These are phyloP conservation scores for Lordiphosa stackelbergi DNA, from an alignment of 1,140 invertebrate species.

Conservation along the genomic window DNA sequence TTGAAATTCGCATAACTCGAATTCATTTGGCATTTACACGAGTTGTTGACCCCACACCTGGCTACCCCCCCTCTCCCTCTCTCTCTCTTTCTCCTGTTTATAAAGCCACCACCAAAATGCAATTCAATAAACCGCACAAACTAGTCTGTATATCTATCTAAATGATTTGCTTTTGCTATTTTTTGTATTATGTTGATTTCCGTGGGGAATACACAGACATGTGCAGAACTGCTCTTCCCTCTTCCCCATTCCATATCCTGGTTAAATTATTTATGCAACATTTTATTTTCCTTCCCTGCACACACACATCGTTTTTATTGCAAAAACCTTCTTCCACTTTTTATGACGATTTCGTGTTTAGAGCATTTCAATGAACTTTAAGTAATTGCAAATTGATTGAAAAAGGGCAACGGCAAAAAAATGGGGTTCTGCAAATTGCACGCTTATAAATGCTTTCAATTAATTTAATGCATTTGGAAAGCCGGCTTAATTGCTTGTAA, in stretches of 20 bases:
- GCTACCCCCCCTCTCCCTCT: no score
- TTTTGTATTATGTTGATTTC: conserved; percentile 73
- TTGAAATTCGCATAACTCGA: no score
- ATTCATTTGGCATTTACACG: no score
- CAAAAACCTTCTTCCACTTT: conserved; percentile 44
- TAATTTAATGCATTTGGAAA: conserved; percentile 60
- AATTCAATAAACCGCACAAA: conserved; percentile 5
- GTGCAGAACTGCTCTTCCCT: conserved; percentile 14
- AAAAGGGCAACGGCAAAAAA: conserved; percentile 18
- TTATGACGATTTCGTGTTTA: conserved; percentile 73
- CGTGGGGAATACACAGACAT: conserved; percentile 67
- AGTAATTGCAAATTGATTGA: conserved; percentile 76
- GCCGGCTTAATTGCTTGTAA: conserved; percentile 66
- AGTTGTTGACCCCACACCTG: no score
- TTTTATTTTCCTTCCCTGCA: conserved; percentile 54
- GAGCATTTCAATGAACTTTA: conserved; percentile 57
- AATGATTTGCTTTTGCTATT: conserved; percentile 31
- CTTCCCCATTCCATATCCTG: neutral
- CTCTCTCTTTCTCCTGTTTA: no score
- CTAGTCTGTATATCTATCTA: conserved; percentile 6
- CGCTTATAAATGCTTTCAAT: conserved; percentile 66
- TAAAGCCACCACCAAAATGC: conserved; percentile 13
- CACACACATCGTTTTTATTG: conserved; percentile 45
- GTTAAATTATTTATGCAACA: conserved; percentile 68
- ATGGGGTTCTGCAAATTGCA: conserved; percentile 30